Conservation (phyloP, 2,888 invertebrate genomes). For the Apamea monoglypha region DNA sequence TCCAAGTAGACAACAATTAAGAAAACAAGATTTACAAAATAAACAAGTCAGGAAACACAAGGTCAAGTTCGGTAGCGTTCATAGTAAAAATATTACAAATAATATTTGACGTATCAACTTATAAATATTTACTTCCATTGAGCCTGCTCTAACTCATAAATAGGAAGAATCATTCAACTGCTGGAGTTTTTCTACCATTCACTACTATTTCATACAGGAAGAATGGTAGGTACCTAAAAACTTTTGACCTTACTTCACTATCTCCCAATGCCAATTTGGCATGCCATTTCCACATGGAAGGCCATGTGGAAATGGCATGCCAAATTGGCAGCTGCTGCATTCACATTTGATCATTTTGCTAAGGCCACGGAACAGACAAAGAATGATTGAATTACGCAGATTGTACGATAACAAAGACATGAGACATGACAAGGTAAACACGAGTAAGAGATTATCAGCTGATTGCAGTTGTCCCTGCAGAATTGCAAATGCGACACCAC, state of each 20-base stretch:
- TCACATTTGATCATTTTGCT: constrained; percentile 2
- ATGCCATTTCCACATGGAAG: too few relatives aligned
- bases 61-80: constrained; percentile 19
- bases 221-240: background rate
- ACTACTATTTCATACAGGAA: background rate
- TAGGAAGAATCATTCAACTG: background rate
- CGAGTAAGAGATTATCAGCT: constrained; percentile 21
- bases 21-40: constrained; percentile 30
- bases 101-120: background rate
- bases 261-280: background rate
- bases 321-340: background rate
- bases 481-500: background rate
- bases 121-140: background rate
- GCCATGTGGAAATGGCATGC: constrained; percentile 5
- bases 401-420: constrained; percentile 34
- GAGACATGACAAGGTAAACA: constrained; percentile 32
- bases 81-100: background rate
- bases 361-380: constrained; percentile 24
- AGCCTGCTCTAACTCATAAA: background rate
- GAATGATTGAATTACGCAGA: constrained; percentile 28
- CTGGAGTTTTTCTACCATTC: background rate
- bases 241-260: background rate
- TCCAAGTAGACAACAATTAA: constrained; percentile 10
- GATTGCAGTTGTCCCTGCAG: constrained; percentile 13
- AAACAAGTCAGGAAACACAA: constrained; percentile 12